Base-by-base conservation (phyloP, 2,888 invertebrate species). In the Peribatodes rhomboidaria region DNA sequence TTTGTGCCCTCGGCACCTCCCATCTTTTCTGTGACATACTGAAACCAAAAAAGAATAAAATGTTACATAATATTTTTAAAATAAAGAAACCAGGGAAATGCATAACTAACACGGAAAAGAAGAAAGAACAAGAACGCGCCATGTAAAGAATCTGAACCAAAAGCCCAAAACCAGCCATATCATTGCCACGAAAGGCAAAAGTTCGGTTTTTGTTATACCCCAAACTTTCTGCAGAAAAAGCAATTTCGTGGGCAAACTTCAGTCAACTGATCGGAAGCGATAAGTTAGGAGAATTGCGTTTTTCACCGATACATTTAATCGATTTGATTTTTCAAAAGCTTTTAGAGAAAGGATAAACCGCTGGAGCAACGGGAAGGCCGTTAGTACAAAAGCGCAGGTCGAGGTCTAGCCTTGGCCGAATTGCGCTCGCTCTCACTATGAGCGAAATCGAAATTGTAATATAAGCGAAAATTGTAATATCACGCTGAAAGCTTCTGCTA, bases 1-100 rank as follows among this genome's bases (percentile, higher is more conserved):
- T 99, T 99, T 78, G 99, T 99, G 92, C 99, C 99, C 94, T 99
- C 99, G 76, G 99, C 99, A 88, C 99, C 99, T 73, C 99, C 99
- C 96, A 99, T 99, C 94, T 99, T 99, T 94, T 99, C 99, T 87
- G 99, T 99, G 95, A 99, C 97, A 95, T 99, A 99, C 98, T 99
- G 95, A 65, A 95, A 96, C 84, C 89, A 56, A 20, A 50, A 50
- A 44, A 33, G 9, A 50, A 6, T 8, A 13, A 10, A 2, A 18
- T 35, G 20, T 50, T 11, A 33, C 0, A 35, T 35, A 7, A 50
- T 13, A n/a, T 47, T 47, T 47, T 47, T 31, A 4, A 46, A 85
- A 80, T 82, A 72, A 78, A 73, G 69, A 31, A 47, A 14, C 0
- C 14, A 14, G 3, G 22, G 6, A 11, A 13, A 6, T 44, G 11